Evolutionary conservation across 37 sponge, comb jelly and placozoan species (phyloP).

Genomic region (Ianthella basta): DNA sequence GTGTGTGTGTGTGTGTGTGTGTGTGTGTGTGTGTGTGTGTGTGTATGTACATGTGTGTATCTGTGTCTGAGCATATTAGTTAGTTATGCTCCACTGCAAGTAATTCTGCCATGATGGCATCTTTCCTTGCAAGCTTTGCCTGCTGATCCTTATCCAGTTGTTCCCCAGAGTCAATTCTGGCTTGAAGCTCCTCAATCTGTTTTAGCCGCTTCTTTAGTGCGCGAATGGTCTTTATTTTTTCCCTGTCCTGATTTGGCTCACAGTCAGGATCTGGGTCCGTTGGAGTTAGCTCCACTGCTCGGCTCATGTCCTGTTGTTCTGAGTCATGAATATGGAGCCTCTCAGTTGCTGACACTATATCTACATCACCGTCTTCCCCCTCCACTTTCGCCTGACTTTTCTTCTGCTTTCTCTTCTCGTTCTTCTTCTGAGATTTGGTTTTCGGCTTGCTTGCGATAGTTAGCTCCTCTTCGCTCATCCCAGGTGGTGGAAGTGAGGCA

Average conservation of each 20-base stretch:
- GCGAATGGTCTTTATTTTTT: constrained; percentile 40
- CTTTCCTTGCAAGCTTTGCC: constrained; percentile 58
- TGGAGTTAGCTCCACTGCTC: neutral
- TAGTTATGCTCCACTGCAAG: neutral
- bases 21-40: too few relatives aligned
- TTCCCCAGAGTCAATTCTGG: constrained; percentile 41
- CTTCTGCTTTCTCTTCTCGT: constrained; percentile 69
- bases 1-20: too few relatives aligned
- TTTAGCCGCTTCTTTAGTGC: constrained; percentile 70
- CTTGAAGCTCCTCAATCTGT: constrained; percentile 75
- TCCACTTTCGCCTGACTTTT: constrained; percentile 18
- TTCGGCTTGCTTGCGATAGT: constrained; percentile 7
- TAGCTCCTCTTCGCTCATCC: constrained; percentile 18
- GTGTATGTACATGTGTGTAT: too few relatives aligned
- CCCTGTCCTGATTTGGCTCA: neutral
- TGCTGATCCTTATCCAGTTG: constrained; percentile 66
- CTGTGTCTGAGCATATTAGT: too few relatives aligned
- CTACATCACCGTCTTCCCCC: neutral
- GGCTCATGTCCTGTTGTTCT: neutral
- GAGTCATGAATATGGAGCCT: neutral
- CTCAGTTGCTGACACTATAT: neutral
- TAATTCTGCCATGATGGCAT: constrained; percentile 47
- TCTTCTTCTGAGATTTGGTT: constrained; percentile 82
- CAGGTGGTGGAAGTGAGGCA: neutral
- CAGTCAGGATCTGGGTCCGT: neutral